Base-by-base conservation (phyloP, 2,113 vertebrate species). In the Oryzias woworae region DNA sequence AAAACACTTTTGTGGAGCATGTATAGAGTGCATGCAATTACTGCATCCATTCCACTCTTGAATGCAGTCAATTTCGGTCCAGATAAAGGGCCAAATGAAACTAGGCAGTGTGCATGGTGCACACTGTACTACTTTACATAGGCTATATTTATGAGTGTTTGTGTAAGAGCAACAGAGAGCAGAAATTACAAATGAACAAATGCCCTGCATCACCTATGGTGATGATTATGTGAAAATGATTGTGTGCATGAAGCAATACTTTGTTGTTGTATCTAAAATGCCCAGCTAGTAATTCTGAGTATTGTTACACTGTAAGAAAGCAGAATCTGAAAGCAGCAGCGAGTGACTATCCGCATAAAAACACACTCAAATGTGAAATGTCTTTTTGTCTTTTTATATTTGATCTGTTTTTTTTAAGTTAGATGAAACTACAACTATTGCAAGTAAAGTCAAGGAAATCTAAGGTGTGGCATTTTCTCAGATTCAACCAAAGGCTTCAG, bases 11-110 rank as follows among this genome's bases (percentile, higher is more conserved):
- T 82, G 78, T 36, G 0, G 68, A 64, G 74, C 75, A 88, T 82
- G 80, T 72, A 87, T 84, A 79, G 82, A 87, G 82, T 83, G 81
- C 82, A 86, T 77, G 81, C 77, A 87, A 87, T 90, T 84, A 86
- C 85, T 85, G 86, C 84, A 84, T 86, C 82, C 75, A 89, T 83
- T 86, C 82, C 79, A 77, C 74, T 78, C 71, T 55, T 81, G 84
- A 88, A 87, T 83, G 78, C 85, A 87, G 79, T 87, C 84, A 81
- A 88, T 88, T 87, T 85, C 76, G 73, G 57, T 54, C 45, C 69
- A 79, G 65, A 89, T 83, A 84, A 80, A 85, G 68, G 77, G 77
- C 81, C 80, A 82, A 88, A 88, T 88, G 71, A 86, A 89, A 86
- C 69, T 68, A 72, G 74, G 53, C 53, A 78, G 62, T 67, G 74